Base-by-base conservation (phyloP, 2,797 vertebrate species). In the Podarcis siculus region DNA sequence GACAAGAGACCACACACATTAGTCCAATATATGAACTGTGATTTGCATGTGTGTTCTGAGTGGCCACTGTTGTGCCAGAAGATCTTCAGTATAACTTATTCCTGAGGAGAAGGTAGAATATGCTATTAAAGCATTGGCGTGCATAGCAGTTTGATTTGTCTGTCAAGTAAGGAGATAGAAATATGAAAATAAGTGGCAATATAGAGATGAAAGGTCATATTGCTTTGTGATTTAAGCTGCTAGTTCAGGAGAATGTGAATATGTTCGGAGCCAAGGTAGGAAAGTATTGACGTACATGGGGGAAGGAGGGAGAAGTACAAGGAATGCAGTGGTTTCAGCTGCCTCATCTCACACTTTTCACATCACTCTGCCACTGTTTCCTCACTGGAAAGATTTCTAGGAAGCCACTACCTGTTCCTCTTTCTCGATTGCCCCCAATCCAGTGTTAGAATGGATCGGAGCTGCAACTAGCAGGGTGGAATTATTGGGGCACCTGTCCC, bases 181-280 rank as follows among this genome's bases (percentile, higher is more conserved):
- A 32, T 55, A 73, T 71, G 80, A 64, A 83, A 78, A 79, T 83
- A 79, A 64, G 49, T 37, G 77, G n/a, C 78, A n/a, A 49, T 66
- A 45, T 25, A 86, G 55, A 89, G 75, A 37, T 78, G 32, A 88
- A 79, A 79, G 55, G 37, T 83, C 58, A 66, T 64, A 79, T 35
- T 55, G 25, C n/a, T 79, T 79, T 87, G 37, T 79, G 80, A 78
- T 86, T 87, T 87, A 79, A 83, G 37, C 80, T 32, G 85, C 75
- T 73, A 55, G n/a, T 82, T 37, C 37, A 66, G 45, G 66, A 25
- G 21, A 71, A 71, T 23, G 6, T 37, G 49, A 55, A 58, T 12
- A 61, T 55, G 49, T 58, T 61, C n/a, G 21, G 85, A 79, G 30
- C 66, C 66, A 71, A 73, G 66, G 42, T 5, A 86, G 39, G 10